Evolutionary conservation across 2,888 invertebrate genomes (phyloP).

Genomic region (Galeopsomyia nigrocyanea): DNA sequence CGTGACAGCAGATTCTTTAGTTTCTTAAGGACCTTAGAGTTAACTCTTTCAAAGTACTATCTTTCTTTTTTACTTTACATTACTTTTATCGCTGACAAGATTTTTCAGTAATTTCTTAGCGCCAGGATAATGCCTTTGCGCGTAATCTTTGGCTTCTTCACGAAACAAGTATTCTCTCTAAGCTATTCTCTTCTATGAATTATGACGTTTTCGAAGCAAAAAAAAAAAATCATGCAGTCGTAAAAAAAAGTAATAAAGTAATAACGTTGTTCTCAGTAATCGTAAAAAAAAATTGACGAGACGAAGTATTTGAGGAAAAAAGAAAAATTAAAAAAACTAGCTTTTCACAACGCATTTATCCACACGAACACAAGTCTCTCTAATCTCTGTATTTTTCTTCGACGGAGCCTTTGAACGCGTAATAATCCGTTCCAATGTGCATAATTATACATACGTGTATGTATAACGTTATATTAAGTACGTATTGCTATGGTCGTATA

Average conservation of each 20-base stretch:
- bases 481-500: conserved; percentile 58
- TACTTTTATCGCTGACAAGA: conserved; percentile 24
- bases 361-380: conserved; percentile 15
- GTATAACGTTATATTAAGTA: conserved; percentile 66
- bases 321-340: conserved; percentile 36
- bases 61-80: conserved; percentile 3
- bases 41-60: not conserved
- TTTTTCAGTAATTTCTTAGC: conserved; percentile 45
- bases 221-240: conserved; percentile 16
- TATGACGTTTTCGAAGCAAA: conserved; percentile 46
- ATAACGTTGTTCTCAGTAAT: too few relatives aligned
- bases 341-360: conserved; percentile 29
- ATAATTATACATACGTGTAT: conserved; percentile 52
- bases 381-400: conserved; percentile 45
- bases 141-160: conserved; percentile 47
- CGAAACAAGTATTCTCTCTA: conserved; percentile 25
- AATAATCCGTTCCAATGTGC: conserved; percentile 66
- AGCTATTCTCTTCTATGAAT: conserved; percentile 48
- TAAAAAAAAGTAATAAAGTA: too few relatives aligned
- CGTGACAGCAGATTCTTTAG: conserved; percentile 38
- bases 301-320: conserved; percentile 42
- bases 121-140: conserved; percentile 44
- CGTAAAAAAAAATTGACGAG: conserved; percentile 45
- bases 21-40: conserved; percentile 13
- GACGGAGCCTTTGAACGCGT: conserved; percentile 53